Conservation (phyloP, 2,113 vertebrate genomes). For the Phrynocephalus versicolor region DNA sequence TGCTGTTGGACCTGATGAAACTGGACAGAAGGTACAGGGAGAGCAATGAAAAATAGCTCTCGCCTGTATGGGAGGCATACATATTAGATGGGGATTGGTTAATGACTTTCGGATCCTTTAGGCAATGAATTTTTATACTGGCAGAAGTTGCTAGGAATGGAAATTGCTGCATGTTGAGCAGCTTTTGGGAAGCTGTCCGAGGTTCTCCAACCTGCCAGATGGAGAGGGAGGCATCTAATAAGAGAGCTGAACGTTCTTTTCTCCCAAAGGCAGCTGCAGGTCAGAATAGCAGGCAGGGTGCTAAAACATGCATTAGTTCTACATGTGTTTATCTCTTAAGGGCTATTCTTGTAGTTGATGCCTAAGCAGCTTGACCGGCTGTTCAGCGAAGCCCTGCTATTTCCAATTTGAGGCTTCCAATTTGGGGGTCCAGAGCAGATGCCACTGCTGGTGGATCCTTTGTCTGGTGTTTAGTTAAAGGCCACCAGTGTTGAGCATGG, state of each 20-base stretch:
- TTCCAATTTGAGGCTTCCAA: conserved; percentile 40
- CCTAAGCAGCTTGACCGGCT: conserved; percentile 13
- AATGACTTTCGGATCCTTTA: conserved; percentile 53
- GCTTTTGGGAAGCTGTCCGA: conserved; percentile 40
- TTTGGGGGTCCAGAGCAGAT: not conserved
- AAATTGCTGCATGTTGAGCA: conserved; percentile 31
- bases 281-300: conserved; percentile 23
- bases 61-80: not conserved
- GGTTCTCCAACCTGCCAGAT: conserved; percentile 41
- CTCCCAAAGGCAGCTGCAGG: not conserved
- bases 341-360: not conserved
- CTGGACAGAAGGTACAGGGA: not conserved
- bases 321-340: conserved; percentile 13
- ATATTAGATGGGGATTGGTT: conserved; percentile 43
- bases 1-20: conserved; percentile 42
- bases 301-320: conserved; percentile 12
- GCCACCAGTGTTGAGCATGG: conserved; percentile 5
- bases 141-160: conserved; percentile 13
- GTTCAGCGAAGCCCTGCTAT: conserved; percentile 9
- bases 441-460: not conserved
- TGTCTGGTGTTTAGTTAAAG: conserved; percentile 4
- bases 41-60: conserved; percentile 2
- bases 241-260: conserved; percentile 19
- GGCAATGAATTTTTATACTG: conserved; percentile 49
- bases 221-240: conserved; percentile 13